Percentiles rank a stretch among this genome's conserved stretches.
Evolutionary conservation across 2,888 invertebrate species (phyloP).

Genomic region (Muscina levida): DNA sequence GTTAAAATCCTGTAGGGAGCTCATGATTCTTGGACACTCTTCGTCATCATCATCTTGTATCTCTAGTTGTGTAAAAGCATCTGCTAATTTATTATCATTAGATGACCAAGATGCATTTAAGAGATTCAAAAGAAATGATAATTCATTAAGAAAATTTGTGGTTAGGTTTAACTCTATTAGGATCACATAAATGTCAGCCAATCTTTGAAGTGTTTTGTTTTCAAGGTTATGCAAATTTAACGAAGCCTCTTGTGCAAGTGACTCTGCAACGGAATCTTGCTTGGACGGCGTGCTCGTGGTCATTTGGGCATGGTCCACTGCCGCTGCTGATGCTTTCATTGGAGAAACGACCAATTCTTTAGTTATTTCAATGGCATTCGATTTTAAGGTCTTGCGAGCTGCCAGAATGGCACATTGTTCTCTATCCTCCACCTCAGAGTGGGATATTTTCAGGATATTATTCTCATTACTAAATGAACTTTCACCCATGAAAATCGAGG

Average conservation of each 20-base stretch:
- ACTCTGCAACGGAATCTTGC: not conserved
- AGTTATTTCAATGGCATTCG: conserved; percentile 73
- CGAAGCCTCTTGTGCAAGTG: conserved; percentile 4
- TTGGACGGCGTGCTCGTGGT: conserved; percentile 36
- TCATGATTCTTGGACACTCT: conserved; percentile 65
- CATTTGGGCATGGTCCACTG: conserved; percentile 50
- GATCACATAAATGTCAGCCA: conserved; percentile 75
- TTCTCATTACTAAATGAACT: conserved; percentile 79
- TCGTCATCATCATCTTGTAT: conserved; percentile 25
- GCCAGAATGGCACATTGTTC: conserved; percentile 72
- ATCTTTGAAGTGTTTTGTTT: conserved; percentile 68
- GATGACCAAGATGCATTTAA: conserved; percentile 70
- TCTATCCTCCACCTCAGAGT: conserved; percentile 74
- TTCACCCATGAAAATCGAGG: conserved; percentile 64
- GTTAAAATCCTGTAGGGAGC: conserved; percentile 81
- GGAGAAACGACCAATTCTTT: conserved; percentile 71
- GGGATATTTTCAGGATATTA: conserved; percentile 75
- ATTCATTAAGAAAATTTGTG: conserved; percentile 77
- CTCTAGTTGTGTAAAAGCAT: conserved; percentile 33
- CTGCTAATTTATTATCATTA: not conserved
- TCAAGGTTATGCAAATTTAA: conserved; percentile 71
- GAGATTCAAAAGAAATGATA: conserved; percentile 76
- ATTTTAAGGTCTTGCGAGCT: conserved; percentile 74
- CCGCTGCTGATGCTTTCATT: conserved; percentile 45
- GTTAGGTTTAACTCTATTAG: conserved; percentile 77